Conservation (phyloP, 2,113 vertebrate genomes). For the Nothoprocta perdicaria region DNA sequence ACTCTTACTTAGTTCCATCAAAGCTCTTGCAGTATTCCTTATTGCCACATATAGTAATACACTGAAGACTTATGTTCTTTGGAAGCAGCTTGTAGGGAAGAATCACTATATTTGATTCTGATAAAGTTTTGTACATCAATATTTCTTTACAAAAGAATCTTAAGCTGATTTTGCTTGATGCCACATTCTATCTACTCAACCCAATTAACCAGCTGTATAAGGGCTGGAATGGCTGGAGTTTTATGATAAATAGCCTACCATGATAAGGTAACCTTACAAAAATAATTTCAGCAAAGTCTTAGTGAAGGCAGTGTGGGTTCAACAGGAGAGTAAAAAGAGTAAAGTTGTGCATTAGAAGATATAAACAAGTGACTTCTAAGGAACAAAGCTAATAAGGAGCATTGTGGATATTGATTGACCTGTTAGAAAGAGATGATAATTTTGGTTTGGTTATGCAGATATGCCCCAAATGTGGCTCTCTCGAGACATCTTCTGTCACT, state of each 20-base stretch:
- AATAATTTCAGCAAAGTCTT: neutral
- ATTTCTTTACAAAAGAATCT: neutral
- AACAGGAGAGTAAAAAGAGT: neutral
- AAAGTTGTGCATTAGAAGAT: neutral
- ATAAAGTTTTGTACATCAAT: neutral
- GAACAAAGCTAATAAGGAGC: neutral
- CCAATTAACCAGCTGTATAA: neutral
- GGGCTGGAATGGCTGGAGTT: neutral
- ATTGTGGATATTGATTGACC: neutral
- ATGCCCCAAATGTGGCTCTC: neutral
- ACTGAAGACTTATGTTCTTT: neutral
- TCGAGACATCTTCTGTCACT: neutral
- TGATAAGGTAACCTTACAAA: neutral
- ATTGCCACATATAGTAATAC: neutral
- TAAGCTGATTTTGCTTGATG: neutral
- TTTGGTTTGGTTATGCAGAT: neutral
- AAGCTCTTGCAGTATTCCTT: neutral
- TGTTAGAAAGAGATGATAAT: neutral
- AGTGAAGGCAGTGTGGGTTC: neutral
- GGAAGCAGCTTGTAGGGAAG: neutral
- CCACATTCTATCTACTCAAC: neutral
- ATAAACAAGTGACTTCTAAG: neutral
- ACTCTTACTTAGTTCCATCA: neutral
- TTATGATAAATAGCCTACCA: neutral
- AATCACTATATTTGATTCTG: neutral